Base-by-base conservation (phyloP, 1,140 invertebrate species). In the Apocrypta bakeri region DNA sequence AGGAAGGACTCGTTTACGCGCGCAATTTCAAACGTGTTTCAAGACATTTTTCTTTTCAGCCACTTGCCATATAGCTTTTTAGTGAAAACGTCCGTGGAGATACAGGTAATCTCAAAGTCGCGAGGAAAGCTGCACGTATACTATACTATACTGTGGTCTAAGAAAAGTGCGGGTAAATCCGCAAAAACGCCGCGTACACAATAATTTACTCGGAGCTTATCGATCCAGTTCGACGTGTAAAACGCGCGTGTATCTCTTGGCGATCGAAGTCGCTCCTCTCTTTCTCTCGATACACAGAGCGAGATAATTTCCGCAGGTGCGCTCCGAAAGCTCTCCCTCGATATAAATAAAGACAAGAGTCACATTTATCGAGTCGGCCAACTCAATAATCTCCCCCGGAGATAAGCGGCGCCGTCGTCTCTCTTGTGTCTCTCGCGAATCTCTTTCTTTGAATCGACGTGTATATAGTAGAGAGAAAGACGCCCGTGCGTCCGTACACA, bases 261-360 rank as follows among this genome's bases (percentile, higher is more conserved):
- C 37, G 48, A 25, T 56, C 48, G 0, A 14, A 68, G 21, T 48
- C 21, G 17, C 66, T 66, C 37, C 11, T 9, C 37, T 21, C 71
- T 24, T 40, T 11, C 33, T 6, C 1, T n/a, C 71, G 63, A 66
- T 66, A 29, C 24, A 17, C 63, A 1, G 48, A 56, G 48, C 42
- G 17, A n/a, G 63, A 66, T 66, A 66, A 66, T 74, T 74, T 48
- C 24, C 72, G 11, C 72, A 56, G 25, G 40, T 61, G 40, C 37
- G 6, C 21, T 73, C 71, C 48, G 48, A 66, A 24, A 24, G 33
- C 25, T 76, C 61, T 24, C 24, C 6, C 74, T 37, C 29, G 25
- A 56, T 76, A 76, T 76, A 76, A 76, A 76, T 76, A 76, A 63
- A 76, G 29, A 64, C 74, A 40, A 33, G 56, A 31, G 21, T 31